Base-by-base conservation (phyloP, 2,888 invertebrate species). In the Gasteruption jaculator region DNA sequence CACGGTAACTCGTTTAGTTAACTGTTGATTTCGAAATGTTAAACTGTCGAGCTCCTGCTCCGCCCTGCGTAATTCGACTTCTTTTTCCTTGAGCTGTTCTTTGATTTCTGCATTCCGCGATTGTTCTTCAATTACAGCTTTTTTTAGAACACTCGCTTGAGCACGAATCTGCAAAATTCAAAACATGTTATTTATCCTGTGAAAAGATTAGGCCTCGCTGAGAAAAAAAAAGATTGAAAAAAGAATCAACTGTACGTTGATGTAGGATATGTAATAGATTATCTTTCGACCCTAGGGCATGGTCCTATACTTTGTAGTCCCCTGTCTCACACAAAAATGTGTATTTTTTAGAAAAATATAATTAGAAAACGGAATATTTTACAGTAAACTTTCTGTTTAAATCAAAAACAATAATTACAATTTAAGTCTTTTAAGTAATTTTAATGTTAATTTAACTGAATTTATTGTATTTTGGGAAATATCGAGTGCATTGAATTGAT, bases 11-110 rank as follows among this genome's bases (percentile, higher is more conserved):
- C 96, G 78, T 62, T 90, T 88, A 34, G 91, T 89, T 53, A 96
- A 74, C 72, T 96, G 95, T 60, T 91, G 91, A 71, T 96, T 96
- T 45, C 95, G 79, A 71, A 93, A 93, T 21, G 83, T 83, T 50
- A 96, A 74, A 50, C 94, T 93, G 68, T 96, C 96, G 60, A 92
- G 85, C 74, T 97, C 96, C 65, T 92, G 86, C 62, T 91, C 90
- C 31, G 85, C 81, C 68, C 91, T 89, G 11, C 95, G 76, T 27
- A 88, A 70, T 39, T 81, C 77, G 57, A 92, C 91, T 62, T 95
- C 94, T 58, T 83, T 86, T 50, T 86, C 86, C 58, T 91, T 90
- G 14, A 92, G 63, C 29, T 78, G 74, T 50, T 92, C 91, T 58
- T 85, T 81, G 27, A 92, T 71, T 50, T 83, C 83, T 16, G 79